Conservation (phyloP, 2,113 vertebrate genomes). For the Lasiurus cinereus region DNA sequence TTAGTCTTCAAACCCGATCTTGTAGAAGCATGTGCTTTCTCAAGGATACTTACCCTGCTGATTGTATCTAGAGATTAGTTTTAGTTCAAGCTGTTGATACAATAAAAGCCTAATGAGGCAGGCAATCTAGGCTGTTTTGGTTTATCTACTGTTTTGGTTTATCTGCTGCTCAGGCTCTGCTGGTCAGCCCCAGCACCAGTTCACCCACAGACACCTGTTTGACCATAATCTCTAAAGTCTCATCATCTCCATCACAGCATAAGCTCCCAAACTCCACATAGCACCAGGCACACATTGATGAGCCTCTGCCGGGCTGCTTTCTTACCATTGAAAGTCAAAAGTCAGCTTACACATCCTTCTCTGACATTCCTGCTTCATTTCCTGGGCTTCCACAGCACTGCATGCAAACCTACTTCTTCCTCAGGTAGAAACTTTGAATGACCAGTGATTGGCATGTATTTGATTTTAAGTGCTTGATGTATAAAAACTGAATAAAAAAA, state of each 20-base stretch:
- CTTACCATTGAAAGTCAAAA: background rate
- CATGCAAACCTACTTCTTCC: background rate
- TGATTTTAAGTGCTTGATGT: background rate
- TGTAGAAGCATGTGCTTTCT: too few relatives aligned
- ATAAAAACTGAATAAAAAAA: background rate
- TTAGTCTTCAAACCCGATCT: too few relatives aligned
- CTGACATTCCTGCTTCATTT: background rate
- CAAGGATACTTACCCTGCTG: too few relatives aligned
- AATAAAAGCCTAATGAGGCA: too few relatives aligned
- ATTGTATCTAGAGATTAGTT: too few relatives aligned
- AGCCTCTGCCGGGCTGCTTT: background rate
- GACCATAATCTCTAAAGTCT: background rate
- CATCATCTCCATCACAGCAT: background rate
- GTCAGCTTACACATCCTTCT: background rate
- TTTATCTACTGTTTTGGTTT: too few relatives aligned
- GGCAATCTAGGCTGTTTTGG: too few relatives aligned
- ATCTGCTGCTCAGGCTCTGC: too few relatives aligned
- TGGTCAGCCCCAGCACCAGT: too few relatives aligned
- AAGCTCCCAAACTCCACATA: accelerated
- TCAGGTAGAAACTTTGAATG: background rate
- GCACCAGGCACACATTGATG: background rate
- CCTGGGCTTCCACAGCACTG: background rate
- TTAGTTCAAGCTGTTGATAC: too few relatives aligned
- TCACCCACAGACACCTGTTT: background rate
- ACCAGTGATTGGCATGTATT: background rate